Conservation (phyloP, 2,797 vertebrate genomes). For the Rhinatrema bivittatum region DNA sequence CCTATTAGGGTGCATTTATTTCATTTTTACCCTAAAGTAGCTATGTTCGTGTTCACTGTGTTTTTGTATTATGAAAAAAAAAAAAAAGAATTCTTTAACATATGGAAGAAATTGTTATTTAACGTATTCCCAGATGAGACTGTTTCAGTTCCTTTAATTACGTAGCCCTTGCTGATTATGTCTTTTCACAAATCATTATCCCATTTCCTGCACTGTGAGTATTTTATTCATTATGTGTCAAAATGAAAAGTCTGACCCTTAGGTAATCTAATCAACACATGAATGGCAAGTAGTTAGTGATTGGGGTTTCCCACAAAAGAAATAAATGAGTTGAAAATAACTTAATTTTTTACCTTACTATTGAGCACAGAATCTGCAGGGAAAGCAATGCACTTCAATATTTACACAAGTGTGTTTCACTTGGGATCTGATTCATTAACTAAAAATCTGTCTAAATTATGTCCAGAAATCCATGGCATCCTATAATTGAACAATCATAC, state of each 20-base stretch:
- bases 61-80: too few species aligned
- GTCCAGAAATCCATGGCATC: too few species aligned
- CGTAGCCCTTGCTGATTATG: conserved; percentile 70
- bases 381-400: too few species aligned
- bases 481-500: too few species aligned
- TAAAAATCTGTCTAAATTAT: too few species aligned
- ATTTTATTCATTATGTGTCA: conserved; percentile 67
- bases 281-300: conserved; percentile 46
- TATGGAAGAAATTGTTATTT: conserved; percentile 69
- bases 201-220: conserved; percentile 53
- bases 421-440: too few species aligned
- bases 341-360: too few species aligned
- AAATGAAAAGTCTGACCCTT: conserved; percentile 56
- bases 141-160: conserved; percentile 67
- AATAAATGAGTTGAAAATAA: too few species aligned
- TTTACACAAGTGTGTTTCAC: too few species aligned
- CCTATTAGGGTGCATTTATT: conserved; percentile 58
- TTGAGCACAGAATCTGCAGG: too few species aligned
- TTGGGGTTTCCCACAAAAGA: conserved; percentile 43
- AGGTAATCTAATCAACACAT: conserved; percentile 57
- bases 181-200: conserved; percentile 70
- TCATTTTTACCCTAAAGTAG: conserved; percentile 39
- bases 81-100: conserved; percentile 57
- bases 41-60: conserved; percentile 59
- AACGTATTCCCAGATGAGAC: conserved; percentile 65